Base-by-base conservation (phyloP, 1,140 invertebrate species). In the Ostrea denselamellosa region DNA sequence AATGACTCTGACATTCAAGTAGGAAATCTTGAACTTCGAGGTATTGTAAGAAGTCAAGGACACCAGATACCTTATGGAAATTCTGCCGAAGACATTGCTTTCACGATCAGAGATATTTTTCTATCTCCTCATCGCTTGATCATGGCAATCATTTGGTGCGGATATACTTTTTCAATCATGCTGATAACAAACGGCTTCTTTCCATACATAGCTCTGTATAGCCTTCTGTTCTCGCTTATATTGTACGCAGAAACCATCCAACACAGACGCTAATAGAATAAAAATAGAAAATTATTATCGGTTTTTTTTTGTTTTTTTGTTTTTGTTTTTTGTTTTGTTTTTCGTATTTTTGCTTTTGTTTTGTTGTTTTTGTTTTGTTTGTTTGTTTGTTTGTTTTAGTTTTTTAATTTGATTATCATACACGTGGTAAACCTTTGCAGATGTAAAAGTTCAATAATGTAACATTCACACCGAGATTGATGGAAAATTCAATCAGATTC, bases 101-200 rank as follows among this genome's bases (percentile, higher is more conserved):
- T 54, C 14, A 86, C 86, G 0, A 17, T 86, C 17, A 8, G 52
- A 25, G 89, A 85, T 14, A 86, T 89, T 17, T 83, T 89, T 22
- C 68, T 77, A 17, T 83, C 62, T 25, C 84, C 83, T 0, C 86
- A 85, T 58, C 71, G 89, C 4, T 83, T 62, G 2, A 85, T 89
- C 0, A 89, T 89, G 89, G 86, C 86, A 14, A 19, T 89, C 25
- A 83, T 89, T n/a, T 89, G 89, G 89, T 86, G 83, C 25, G 89
- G 89, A 8, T 89, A 89, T 83, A 89, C 89, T 0, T 54, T 89
- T 71, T 87, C 89, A 12, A 86, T 89, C 8, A 86, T 89, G 89
- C 58, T 89, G 5, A 86, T 89, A 51, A 84, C 89, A 4, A 89
- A 87, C 71, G 86, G 89, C 10, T 89, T 89, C 54, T 89, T 89